These are phyloP conservation scores for Crotalus helleri DNA, from an alignment of 2,113 vertebrate genomes.

Conservation along the genomic window DNA sequence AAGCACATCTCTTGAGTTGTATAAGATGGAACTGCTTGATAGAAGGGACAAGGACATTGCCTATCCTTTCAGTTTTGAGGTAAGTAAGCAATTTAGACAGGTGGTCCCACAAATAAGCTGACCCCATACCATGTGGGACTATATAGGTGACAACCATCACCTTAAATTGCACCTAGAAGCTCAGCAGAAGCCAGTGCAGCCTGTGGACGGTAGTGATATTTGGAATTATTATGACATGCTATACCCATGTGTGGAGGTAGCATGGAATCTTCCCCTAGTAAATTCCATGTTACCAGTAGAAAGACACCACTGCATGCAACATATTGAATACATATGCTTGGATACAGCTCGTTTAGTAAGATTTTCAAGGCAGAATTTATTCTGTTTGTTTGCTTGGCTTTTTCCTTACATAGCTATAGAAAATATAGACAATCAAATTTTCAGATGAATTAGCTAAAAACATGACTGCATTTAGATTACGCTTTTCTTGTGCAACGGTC, in stretches of 20 bases:
- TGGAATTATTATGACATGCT: neutral
- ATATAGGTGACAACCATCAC: neutral
- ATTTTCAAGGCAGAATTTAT: neutral
- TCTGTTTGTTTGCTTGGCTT: neutral
- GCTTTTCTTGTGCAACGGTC: neutral
- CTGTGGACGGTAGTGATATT: neutral
- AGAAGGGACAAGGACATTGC: neutral
- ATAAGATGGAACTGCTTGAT: neutral
- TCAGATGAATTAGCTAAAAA: slow-evolving; percentile 31
- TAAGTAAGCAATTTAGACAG: neutral
- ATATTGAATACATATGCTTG: neutral
- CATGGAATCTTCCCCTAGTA: neutral
- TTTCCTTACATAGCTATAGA: neutral
- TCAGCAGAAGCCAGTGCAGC: neutral
- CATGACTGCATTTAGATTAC: neutral
- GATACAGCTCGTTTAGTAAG: neutral
- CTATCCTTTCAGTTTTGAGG: neutral
- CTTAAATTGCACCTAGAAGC: neutral
- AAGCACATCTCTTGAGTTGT: neutral
- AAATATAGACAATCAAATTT: slow-evolving; percentile 20
- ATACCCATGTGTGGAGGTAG: neutral
- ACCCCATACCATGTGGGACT: neutral
- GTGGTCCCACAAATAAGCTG: neutral
- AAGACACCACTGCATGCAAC: neutral
- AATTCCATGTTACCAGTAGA: neutral